Base-by-base conservation (phyloP, 2,888 invertebrate genomes). In the Formica aserva region DNA sequence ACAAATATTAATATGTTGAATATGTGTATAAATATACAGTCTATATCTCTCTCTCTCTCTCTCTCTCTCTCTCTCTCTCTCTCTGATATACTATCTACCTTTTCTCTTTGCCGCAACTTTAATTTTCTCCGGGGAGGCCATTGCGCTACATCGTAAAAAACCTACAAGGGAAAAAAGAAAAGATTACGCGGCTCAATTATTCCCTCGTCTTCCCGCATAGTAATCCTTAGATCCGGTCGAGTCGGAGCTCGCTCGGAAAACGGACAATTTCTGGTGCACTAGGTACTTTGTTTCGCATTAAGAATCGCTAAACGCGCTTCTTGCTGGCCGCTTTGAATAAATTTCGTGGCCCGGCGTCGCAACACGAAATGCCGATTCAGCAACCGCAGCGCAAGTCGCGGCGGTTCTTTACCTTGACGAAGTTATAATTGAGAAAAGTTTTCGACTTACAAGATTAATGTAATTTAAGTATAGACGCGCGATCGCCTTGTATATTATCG, bases 351-450 rank as follows among this genome's bases (percentile, higher is more conserved):
- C n/a, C 52, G 77, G 77, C n/a, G 13, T 22, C 55, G 77, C 22
- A 11, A 32, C 41, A 71, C 22, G 57, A 71, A 78, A 80, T 72
- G 72, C 72, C 72, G 45, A 80, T 72, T 72, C 72, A 60, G 72
- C 72, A 35, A 45, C 15, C 77, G 15, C 55, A 13, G 3, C 11
- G 41, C 45, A 71, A 71, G 22, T 71, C 22, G 22, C 32, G 13
- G n/a, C 11, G 32, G 65, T 48, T 55, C 38, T 38, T 77, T 67
- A 55, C 55, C 15, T 5, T 32, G 60, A 18, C 18, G 18, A 77
- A 80, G 60, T 80, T 80, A 71, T 80, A 80, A 80, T 60, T 80
- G 72, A 80, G 72, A 72, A 80, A 80, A 80, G 60, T 72, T 80
- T 60, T 71, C 45, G 45, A 18, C 72, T 80, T 80, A 72, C 57